Percentiles rank a stretch among this genome's conserved stretches.
phyloP scores from a whole-genome alignment of 2,797 vertebrate species.

The Amphiprion clarkii region DNA sequence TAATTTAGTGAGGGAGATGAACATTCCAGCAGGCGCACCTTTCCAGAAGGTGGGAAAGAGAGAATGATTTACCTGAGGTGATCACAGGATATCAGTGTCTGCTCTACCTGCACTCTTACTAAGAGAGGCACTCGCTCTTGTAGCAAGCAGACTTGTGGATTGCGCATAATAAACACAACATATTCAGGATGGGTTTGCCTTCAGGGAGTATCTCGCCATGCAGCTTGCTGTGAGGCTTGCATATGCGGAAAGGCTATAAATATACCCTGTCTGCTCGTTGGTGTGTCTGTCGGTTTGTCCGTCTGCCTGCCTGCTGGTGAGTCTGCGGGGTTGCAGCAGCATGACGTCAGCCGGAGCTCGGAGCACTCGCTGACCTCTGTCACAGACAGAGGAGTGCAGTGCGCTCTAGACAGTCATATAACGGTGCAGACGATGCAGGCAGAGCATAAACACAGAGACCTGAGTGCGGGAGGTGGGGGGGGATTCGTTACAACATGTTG shows the following conservation, averaged over 20 bases:
- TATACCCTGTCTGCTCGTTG: constrained; percentile 55
- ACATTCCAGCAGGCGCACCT: constrained; percentile 49
- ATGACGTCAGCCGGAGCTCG: constrained; percentile 76
- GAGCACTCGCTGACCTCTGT: constrained; percentile 84
- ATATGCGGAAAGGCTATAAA: constrained; percentile 76
- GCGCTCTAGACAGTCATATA: constrained; percentile 66
- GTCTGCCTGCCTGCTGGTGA: constrained; percentile 64
- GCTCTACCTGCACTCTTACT: constrained; percentile 3
- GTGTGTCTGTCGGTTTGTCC: constrained; percentile 56
- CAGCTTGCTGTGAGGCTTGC: constrained; percentile 61
- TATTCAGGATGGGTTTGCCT: constrained; percentile 47
- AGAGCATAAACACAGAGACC: constrained; percentile 58
- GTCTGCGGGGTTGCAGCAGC: constrained; percentile 76
- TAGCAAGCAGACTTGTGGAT: constrained; percentile 39
- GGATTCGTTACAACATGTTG: constrained; percentile 69
- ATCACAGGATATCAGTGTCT: constrained; percentile 22
- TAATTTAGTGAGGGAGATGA: constrained; percentile 71
- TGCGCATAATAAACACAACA: constrained; percentile 43
- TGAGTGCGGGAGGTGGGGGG: constrained; percentile 33
- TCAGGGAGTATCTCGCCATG: constrained; percentile 53
- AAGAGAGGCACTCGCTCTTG: constrained; percentile 26
- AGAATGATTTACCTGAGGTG: constrained; percentile 36
- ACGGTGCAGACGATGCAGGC: constrained; percentile 61
- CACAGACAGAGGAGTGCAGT: constrained; percentile 64
- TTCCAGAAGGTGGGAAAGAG: constrained; percentile 41